phyloP scores from a whole-genome alignment of 2,888 invertebrate genomes.

The Reticulitermes lucifugus region DNA sequence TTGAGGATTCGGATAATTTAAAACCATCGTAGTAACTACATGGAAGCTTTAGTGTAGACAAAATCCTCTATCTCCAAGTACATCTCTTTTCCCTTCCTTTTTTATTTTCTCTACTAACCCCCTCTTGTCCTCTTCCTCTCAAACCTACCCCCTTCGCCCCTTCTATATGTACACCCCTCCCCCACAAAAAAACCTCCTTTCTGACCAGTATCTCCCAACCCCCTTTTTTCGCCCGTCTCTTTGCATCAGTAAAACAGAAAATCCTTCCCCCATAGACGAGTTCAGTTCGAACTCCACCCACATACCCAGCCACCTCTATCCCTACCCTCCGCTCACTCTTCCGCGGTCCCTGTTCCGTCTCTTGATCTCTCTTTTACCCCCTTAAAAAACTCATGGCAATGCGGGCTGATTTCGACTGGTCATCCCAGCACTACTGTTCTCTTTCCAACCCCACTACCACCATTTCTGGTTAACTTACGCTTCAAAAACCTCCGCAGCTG shows the following conservation, averaged over 20 bases:
- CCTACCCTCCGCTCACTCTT: slow-evolving; percentile 7
- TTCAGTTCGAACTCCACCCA: slow-evolving; percentile 33
- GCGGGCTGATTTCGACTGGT: slow-evolving; percentile 41
- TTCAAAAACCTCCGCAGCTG: slow-evolving; percentile 37
- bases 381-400: slow-evolving; percentile 38
- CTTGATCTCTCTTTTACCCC: slow-evolving; percentile 42
- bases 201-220: slow-evolving; percentile 39
- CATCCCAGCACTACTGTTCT: not conserved
- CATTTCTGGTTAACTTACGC: slow-evolving; percentile 34
- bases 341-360: slow-evolving; percentile 31
- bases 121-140: slow-evolving; percentile 32
- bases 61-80: slow-evolving; percentile 43
- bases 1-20: slow-evolving; percentile 46
- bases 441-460: slow-evolving; percentile 10
- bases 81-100: slow-evolving; percentile 40
- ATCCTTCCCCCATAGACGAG: slow-evolving; percentile 18
- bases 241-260: slow-evolving; percentile 36
- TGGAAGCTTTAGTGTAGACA: slow-evolving; percentile 20
- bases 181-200: slow-evolving; percentile 33
- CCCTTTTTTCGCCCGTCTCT: slow-evolving; percentile 26
- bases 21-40: slow-evolving; percentile 35
- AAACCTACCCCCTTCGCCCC: slow-evolving; percentile 1
- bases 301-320: not conserved
- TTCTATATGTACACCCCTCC: not conserved
- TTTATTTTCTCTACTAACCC: slow-evolving; percentile 36